A percentile compares a stretch with the other conserved stretches of the same genome.
phyloP scores from a whole-genome alignment of 2,113 vertebrate species.

The Numenius arquata region DNA sequence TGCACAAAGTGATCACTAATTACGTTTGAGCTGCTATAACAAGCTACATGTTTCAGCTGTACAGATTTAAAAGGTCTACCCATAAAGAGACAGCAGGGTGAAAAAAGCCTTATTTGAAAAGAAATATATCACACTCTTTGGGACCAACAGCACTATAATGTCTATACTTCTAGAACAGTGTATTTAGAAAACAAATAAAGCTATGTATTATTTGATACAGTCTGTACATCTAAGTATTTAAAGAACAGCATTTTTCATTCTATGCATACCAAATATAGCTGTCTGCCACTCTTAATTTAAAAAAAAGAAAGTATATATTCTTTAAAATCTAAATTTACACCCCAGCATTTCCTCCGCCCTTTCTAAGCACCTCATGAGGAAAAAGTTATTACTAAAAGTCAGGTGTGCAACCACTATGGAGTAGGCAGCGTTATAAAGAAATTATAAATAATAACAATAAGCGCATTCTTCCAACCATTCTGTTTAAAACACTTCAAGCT shows the following conservation, averaged over 20 bases:
- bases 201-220: background rate
- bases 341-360: background rate
- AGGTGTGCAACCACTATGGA: background rate
- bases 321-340: background rate
- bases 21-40: background rate
- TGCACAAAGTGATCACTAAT: slow-evolving; percentile 5
- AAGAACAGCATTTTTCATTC: background rate
- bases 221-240: background rate
- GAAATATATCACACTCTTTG: background rate
- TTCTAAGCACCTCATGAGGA: background rate
- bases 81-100: background rate
- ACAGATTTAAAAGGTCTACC: background rate
- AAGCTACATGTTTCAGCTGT: background rate
- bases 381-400: background rate
- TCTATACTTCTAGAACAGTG: background rate
- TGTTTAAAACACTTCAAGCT: background rate
- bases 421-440: background rate
- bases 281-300: background rate
- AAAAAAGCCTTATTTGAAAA: background rate
- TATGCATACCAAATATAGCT: background rate
- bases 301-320: background rate
- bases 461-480: background rate
- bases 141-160: background rate
- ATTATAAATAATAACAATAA: background rate
- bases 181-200: background rate